Base-by-base conservation (phyloP, 2,888 invertebrate species). In the Palloptera scutellata region DNA sequence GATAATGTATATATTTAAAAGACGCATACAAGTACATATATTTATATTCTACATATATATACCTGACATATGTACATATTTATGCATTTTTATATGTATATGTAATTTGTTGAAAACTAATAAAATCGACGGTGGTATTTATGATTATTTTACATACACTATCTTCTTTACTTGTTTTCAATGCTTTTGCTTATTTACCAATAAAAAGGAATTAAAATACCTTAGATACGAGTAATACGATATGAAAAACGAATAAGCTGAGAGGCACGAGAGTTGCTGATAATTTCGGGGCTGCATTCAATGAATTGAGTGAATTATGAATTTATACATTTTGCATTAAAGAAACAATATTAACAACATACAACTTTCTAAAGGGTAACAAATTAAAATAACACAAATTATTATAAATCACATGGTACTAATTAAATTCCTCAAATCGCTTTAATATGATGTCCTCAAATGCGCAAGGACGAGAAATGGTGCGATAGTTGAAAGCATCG, bases 91-190 rank as follows among this genome's bases (percentile, higher is more conserved):
- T 55, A 30, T 30, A 55, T n/a, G 6, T 48, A 48, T n/a, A 5
- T 48, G 11, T 9, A 48, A 30, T 55, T 69, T 69, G 81, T 75
- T 74, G 69, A 72, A 78, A 80, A 76, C 76, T 75, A 75, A 73
- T 79, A 77, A 78, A 79, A 65, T 79, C 76, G 75, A 79, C 78
- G 81, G 78, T 78, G 78, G 81, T 78, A 79, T 17, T 57, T 48
- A 55, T 55, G 55, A 53, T 48, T 9, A 5, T n/a, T 15, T 48
- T 63, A 67, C 70, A 66, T 64, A 71, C 77, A 72, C 70, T 72
- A 69, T 69, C 67, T 79, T 72, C 54, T 40, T 13, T 19, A 54
- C 17, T n/a, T 20, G 58, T 40, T 58, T 58, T n/a, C 42, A 58
- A 15, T 59, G n/a, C 19, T 17, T n/a, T 30, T 30, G 30, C 30